Evolutionary conservation across 2,797 vertebrate genomes (phyloP).

Genomic region (Morus bassanus): DNA sequence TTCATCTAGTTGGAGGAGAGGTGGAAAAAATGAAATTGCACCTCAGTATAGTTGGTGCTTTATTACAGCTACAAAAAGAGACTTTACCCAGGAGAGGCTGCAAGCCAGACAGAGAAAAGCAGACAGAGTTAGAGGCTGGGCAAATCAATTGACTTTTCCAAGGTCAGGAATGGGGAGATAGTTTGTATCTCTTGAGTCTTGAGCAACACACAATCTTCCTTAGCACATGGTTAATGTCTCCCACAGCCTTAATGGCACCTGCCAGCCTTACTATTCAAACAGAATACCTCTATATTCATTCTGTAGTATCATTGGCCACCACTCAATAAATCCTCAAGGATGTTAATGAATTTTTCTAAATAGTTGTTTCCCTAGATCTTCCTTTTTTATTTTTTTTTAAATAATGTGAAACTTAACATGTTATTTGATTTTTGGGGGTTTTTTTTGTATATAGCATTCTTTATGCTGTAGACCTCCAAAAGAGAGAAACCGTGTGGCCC

Average conservation of each 20-base stretch:
- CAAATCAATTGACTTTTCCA: slow-evolving; percentile 12
- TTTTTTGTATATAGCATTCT: neutral
- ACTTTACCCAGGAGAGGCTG: slow-evolving; percentile 14
- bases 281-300: no score
- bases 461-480: neutral
- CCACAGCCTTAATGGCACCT: neutral
- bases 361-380: neutral
- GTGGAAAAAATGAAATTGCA: neutral
- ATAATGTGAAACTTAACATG: neutral
- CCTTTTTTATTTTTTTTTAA: neutral
- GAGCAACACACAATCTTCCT: neutral
- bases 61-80: neutral
- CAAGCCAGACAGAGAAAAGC: neutral
- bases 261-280: neutral
- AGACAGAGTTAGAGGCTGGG: neutral
- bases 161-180: neutral
- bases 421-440: neutral
- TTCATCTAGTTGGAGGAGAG: neutral
- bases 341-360: neutral
- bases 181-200: neutral
- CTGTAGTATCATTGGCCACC: neutral
- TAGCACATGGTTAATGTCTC: neutral
- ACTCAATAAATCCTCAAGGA: neutral
- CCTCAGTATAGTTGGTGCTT: neutral
- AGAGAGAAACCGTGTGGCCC: neutral